phyloP scores from a whole-genome alignment of 2,113 vertebrate species.

The Oreotragus oreotragus region DNA sequence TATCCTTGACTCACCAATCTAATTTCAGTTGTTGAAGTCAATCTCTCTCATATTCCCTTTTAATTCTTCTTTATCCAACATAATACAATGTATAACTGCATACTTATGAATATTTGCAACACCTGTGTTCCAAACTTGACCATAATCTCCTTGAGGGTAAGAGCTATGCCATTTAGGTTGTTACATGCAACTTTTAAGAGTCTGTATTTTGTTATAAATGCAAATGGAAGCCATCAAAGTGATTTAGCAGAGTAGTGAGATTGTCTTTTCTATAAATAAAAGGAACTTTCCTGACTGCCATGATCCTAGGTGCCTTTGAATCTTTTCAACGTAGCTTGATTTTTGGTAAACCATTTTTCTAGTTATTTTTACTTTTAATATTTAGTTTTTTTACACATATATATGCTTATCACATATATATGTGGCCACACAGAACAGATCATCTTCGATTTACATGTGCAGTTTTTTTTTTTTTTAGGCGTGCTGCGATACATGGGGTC shows the following conservation, averaged over 20 bases:
- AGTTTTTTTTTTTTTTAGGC: too few species aligned
- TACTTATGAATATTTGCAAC: background rate
- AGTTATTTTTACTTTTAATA: slow-evolving; percentile 2
- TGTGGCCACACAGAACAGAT: background rate
- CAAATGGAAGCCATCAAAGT: background rate
- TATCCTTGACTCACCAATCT: background rate
- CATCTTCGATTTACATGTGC: background rate
- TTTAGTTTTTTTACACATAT: background rate
- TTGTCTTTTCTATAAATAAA: background rate
- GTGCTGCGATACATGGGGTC: too few species aligned
- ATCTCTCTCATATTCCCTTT: background rate
- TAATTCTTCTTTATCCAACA: background rate
- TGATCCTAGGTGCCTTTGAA: background rate
- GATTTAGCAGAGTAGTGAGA: background rate
- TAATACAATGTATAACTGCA: background rate
- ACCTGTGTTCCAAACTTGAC: background rate
- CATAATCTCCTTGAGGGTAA: background rate
- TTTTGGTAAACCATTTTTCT: background rate
- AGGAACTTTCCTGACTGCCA: background rate
- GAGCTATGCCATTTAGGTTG: background rate
- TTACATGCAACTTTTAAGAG: background rate
- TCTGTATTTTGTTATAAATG: background rate
- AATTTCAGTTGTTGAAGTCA: background rate
- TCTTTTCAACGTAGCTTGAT: background rate
- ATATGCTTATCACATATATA: background rate